Evolutionary conservation across 1,140 invertebrate genomes (phyloP), one percentile per base, ranked within the genome.

Genomic region (Tribolium castaneum): DNA sequence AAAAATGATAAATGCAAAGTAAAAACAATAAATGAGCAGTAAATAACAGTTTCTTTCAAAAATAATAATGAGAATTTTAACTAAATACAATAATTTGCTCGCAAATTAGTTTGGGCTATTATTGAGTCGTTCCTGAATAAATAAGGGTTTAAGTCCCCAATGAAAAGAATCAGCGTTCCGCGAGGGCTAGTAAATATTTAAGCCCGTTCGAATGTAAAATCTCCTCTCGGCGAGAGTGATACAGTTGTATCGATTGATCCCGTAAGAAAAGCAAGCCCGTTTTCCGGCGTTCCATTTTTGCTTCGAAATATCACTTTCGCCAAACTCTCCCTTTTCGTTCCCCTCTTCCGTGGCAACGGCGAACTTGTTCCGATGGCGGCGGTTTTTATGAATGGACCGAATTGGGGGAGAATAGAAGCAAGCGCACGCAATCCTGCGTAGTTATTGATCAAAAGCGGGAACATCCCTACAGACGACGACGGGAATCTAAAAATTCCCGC

Each of bases 311-410:
- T 52, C 51, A 52, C 51, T 52, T 52, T 52, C 51, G 12, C 51
- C 51, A 6, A 45, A 45, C 16, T 19, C 51, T 19, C 51, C 16
- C 51, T 19, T 14, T 19, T 14, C 51, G 51, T 52, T 19, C 12
- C 51, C 12, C 51, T 19, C 16, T 66, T 66, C 59, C 59, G 59
- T 66, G 59, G 59, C 59, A 66, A 66, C 59, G 34, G 59, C 59
- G 59, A 66, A 59, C 19, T 59, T 59, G 19, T 30, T 66, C 59
- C 14, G 25, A 30, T 14, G 59, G 13, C 34, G 59, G 25, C 59
- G 30, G 59, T 66, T 66, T 66, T 66, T 66, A 66, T 66, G 59
- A 66, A 66, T 66, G 59, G 59, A 66, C 25, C 30, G n/a, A 66
- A 66, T 9, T 35, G 59, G 30, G 59, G 59, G 59, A 66, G 54